A percentile compares a stretch with the other conserved stretches of the same genome.
Evolutionary conservation across 2,113 vertebrate genomes (phyloP).

Genomic region (Xiphophorus hellerii): DNA sequence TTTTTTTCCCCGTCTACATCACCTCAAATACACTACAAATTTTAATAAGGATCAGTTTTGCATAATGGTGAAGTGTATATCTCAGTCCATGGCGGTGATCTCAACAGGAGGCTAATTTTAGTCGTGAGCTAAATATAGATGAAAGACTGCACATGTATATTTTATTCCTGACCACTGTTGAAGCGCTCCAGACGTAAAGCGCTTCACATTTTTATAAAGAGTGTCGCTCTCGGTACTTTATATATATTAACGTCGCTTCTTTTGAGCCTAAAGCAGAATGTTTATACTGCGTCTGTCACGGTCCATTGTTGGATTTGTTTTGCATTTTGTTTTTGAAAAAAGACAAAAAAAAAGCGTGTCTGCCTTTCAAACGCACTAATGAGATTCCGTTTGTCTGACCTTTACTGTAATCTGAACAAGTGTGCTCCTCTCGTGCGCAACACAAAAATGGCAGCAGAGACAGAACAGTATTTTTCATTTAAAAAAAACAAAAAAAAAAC

Average conservation of each 20-base stretch:
- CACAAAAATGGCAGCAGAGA: conserved; percentile 7
- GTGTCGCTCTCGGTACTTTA: conserved; percentile 1
- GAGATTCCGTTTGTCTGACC: conserved; percentile 26
- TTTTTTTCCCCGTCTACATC: too few relatives aligned
- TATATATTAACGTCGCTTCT: conserved; percentile 4
- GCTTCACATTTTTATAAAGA: conserved; percentile 17
- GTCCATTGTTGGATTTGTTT: not conserved
- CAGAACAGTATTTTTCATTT: too few relatives aligned
- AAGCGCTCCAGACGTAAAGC: not conserved
- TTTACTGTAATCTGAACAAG: conserved; percentile 39
- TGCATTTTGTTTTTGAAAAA: conserved; percentile 2
- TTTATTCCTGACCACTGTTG: conserved; percentile 17
- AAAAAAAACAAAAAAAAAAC: too few relatives aligned
- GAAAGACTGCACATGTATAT: conserved; percentile 19
- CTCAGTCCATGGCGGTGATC: not conserved
- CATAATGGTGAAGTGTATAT: not conserved
- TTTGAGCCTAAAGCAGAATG: not conserved
- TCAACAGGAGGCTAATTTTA: conserved; percentile 5
- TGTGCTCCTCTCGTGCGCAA: conserved; percentile 7
- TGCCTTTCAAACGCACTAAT: conserved; percentile 35
- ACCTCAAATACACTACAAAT: too few relatives aligned
- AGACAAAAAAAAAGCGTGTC: not conserved
- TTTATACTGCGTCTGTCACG: conserved; percentile 18
- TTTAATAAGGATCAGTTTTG: not conserved
- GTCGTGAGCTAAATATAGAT: conserved; percentile 23